Base-by-base conservation (phyloP, 2,888 invertebrate genomes). In the Cheilosia grossa region DNA sequence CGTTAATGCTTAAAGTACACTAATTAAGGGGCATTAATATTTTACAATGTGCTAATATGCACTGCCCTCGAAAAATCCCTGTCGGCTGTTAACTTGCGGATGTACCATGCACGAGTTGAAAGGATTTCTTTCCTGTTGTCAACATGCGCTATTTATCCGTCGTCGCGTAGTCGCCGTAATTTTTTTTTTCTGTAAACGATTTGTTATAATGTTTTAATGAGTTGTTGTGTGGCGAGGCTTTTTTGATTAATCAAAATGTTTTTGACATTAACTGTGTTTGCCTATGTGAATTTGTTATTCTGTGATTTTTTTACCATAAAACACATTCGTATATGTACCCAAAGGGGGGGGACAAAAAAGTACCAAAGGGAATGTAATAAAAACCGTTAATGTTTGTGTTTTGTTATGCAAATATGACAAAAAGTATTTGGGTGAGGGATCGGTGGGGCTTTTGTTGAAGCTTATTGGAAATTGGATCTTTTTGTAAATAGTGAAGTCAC, bases 11-110 rank as follows among this genome's bases (percentile, higher is more conserved):
- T 72, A 85, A 81, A 72, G 81, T 75, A 85, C 81, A 85, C 85
- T 85, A 85, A 85, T 85, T 85, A 85, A 72, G 77, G 17, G 67
- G 75, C 67, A 81, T 85, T 85, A 81, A 85, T 85, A 85, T 81
- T 85, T 85, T 81, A 85, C 85, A 81, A 85, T 85, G 85, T 85
- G 85, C 80, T 85, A 81, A 85, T 81, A 85, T 80, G 85, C 81
- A 72, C 19, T 72, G 61, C 80, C 63, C 66, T 81, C 75, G 72
- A 77, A 85, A 85, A 85, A 85, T 80, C 83, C 83, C 75, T 40
- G 81, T 44, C 67, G 74, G 67, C 74, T 70, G 79, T 74, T 74
- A 69, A 75, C 67, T 56, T 59, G 59, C 81, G 85, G 81, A 85
- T 85, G 37, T 37, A 81, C 75, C 75, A 75, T 85, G 37, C 13